Percentiles rank a stretch among this genome's conserved stretches.
These are phyloP conservation scores for Ailuropoda melanoleuca DNA, from an alignment of 2,113 vertebrate genomes.

Conservation along the genomic window DNA sequence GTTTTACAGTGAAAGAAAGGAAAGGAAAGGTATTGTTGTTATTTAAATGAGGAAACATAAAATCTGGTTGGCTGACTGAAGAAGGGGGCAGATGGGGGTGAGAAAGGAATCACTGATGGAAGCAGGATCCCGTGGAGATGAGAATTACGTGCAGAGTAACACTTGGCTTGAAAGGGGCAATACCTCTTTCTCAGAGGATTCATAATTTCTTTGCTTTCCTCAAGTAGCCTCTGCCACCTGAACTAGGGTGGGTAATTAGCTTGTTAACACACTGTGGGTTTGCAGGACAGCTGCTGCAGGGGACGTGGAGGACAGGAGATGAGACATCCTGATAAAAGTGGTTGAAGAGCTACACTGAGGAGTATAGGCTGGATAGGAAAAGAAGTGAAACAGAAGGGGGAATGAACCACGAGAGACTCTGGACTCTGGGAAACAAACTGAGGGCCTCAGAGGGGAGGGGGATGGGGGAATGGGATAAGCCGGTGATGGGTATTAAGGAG, in stretches of 20 bases:
- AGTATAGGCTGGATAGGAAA: neutral
- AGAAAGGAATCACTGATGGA: fast-evolving
- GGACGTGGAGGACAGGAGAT: neutral
- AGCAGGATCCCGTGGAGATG: neutral
- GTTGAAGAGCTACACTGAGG: neutral
- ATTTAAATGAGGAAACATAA: neutral
- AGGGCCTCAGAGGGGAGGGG: too few relatives aligned
- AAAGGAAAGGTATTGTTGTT: neutral
- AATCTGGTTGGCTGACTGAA: neutral
- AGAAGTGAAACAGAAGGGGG: neutral
- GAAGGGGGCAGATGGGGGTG: neutral
- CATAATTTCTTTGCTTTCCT: neutral
- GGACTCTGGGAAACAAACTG: too few relatives aligned
- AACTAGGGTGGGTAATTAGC: neutral
- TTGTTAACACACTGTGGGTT: neutral
- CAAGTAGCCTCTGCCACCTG: neutral
- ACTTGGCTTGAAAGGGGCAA: neutral
- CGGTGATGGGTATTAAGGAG: too few relatives aligned
- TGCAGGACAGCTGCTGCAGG: neutral
- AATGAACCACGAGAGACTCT: too few relatives aligned
- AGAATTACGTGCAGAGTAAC: neutral
- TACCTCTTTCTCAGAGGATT: neutral
- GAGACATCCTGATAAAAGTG: neutral
- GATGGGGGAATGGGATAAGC: too few relatives aligned
- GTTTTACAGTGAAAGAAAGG: neutral